A percentile compares a stretch with the other conserved stretches of the same genome.
Evolutionary conservation across 2,888 invertebrate species (phyloP).

Genomic region (Deilephila porcellus): DNA sequence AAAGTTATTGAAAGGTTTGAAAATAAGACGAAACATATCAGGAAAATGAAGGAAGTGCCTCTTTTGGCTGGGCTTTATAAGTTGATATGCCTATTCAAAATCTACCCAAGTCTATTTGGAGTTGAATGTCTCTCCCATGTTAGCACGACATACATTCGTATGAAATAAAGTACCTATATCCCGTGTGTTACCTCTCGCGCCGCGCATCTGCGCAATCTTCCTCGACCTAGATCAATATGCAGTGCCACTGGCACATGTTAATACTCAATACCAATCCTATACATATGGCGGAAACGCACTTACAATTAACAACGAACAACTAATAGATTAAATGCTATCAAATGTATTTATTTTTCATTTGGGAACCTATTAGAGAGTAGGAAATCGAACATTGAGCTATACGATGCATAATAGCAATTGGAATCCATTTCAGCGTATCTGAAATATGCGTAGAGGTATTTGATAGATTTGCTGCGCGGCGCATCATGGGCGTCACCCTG

Average conservation of each 20-base stretch:
- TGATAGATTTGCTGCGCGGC: conserved; percentile 1
- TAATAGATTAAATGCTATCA: background rate
- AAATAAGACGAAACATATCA: too few species aligned
- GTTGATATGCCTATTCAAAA: background rate
- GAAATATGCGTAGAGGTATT: conserved; percentile 1
- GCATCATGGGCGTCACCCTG: conserved; percentile 5
- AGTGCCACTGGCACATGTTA: background rate
- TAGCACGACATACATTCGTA: background rate
- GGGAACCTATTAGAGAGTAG: background rate
- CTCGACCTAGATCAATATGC: conserved; percentile 1
- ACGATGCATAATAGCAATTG: background rate
- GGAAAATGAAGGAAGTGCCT: too few species aligned
- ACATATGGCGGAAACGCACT: background rate
- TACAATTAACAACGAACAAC: background rate
- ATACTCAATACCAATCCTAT: background rate
- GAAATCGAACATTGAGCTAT: background rate
- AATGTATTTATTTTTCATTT: background rate
- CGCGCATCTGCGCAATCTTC: conserved; percentile 6
- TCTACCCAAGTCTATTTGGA: background rate
- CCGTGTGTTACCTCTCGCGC: background rate
- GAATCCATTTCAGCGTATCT: background rate
- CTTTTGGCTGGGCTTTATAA: too few species aligned
- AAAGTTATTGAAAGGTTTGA: too few species aligned
- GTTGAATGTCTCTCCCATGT: background rate
- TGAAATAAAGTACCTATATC: background rate